phyloP scores from a whole-genome alignment of 2,113 vertebrate genomes.

The Probosciger aterrimus region DNA sequence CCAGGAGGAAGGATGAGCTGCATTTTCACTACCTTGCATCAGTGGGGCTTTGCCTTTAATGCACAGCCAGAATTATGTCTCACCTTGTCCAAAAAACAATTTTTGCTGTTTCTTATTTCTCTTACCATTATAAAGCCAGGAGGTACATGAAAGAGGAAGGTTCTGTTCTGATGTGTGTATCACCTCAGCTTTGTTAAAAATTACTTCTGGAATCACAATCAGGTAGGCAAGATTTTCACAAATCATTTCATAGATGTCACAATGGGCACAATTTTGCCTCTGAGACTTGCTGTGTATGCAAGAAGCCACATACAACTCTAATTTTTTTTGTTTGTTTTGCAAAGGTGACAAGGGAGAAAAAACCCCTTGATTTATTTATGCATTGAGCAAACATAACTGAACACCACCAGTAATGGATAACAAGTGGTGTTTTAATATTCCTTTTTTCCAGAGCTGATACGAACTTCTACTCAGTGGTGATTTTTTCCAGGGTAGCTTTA shows the following conservation, averaged over 20 bases:
- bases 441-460: neutral
- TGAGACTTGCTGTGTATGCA: neutral
- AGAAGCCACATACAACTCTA: neutral
- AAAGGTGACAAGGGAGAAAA: neutral
- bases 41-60: neutral
- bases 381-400: neutral
- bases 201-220: neutral
- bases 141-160: neutral
- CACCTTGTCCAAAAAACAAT: neutral
- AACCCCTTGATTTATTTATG: neutral
- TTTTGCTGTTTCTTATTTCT: neutral
- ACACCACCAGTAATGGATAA: neutral
- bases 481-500: neutral
- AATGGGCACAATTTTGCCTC: neutral
- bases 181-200: neutral
- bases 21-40: neutral
- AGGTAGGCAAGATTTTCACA: neutral
- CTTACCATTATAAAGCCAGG: neutral
- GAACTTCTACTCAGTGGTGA: neutral
- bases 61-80: neutral
- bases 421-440: neutral
- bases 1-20: neutral
- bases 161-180: neutral
- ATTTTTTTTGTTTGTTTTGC: neutral
- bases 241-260: neutral